Percentiles rank a stretch among this genome's conserved stretches.
phyloP scores from a whole-genome alignment of 1,140 invertebrate species.

The Cotesia typhae region DNA sequence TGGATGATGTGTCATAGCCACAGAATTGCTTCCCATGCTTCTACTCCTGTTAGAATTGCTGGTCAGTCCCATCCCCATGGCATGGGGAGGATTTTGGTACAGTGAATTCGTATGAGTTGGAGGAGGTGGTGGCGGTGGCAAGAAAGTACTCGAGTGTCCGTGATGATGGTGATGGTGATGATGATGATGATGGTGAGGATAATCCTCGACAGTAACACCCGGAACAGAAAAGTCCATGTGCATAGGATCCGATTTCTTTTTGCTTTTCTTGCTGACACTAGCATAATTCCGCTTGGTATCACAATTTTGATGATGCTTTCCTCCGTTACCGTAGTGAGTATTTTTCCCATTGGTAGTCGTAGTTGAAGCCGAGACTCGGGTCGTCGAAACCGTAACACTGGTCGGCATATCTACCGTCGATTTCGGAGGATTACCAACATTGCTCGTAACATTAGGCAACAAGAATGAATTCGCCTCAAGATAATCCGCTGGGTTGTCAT shows the following conservation, averaged over 20 bases:
- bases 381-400: conserved; percentile 32
- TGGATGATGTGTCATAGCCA: conserved; percentile 58
- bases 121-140: conserved; percentile 42
- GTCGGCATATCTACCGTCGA: conserved; percentile 43
- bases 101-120: conserved; percentile 53
- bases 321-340: conserved; percentile 45
- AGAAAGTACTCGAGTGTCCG: conserved; percentile 48
- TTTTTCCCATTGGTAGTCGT: conserved; percentile 48
- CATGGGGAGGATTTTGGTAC: conserved; percentile 60
- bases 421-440: conserved; percentile 45
- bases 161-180: conserved; percentile 29
- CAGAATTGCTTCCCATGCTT: conserved; percentile 48
- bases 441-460: conserved; percentile 47
- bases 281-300: conserved; percentile 54
- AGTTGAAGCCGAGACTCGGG: conserved; percentile 39
- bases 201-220: conserved; percentile 59
- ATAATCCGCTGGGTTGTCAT: conserved; percentile 60
- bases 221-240: conserved; percentile 60
- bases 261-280: conserved; percentile 56
- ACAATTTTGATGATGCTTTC: conserved; percentile 50
- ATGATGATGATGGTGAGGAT: conserved; percentile 53
- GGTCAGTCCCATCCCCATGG: conserved; percentile 48
- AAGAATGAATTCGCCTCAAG: conserved; percentile 60
- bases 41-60: conserved; percentile 47
- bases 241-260: conserved; percentile 53